phyloP scores from a whole-genome alignment of 2,888 invertebrate species.

The Lagria hirta region DNA sequence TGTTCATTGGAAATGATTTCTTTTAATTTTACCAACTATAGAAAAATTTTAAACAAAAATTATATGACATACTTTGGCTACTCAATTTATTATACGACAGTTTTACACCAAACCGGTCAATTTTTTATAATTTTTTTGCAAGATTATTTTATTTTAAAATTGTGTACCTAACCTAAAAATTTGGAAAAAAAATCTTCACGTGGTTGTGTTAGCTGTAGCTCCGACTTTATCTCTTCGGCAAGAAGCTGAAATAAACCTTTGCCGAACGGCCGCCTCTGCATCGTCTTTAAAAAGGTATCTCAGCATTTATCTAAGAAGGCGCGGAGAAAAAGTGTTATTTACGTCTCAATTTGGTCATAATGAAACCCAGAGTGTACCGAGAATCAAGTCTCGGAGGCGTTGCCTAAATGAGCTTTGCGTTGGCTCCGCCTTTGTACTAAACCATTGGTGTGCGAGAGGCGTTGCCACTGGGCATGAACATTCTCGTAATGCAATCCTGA shows the following conservation, averaged over 20 bases:
- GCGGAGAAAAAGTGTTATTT: conserved; percentile 39
- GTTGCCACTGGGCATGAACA: conserved; percentile 43
- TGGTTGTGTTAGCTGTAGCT: no score
- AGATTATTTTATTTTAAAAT: no score
- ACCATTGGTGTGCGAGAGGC: conserved; percentile 43
- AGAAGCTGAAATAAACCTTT: conserved; percentile 20
- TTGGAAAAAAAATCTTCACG: no score
- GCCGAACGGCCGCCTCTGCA: conserved; percentile 27
- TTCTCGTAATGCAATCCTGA: conserved; percentile 30
- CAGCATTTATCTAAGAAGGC: conserved; percentile 19
- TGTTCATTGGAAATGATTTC: no score
- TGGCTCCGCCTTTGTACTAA: conserved; percentile 38
- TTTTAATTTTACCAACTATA: no score
- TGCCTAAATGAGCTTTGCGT: conserved; percentile 16
- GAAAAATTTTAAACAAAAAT: no score
- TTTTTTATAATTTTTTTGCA: no score
- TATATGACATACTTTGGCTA: no score
- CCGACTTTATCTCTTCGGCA: no score
- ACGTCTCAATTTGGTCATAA: conserved; percentile 43
- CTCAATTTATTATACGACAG: no score
- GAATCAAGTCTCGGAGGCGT: conserved; percentile 19
- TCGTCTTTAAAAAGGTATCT: conserved; percentile 12
- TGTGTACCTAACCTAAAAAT: no score
- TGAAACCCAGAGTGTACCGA: conserved; percentile 33
- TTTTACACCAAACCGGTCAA: no score